These are phyloP conservation scores for Magallana gigas DNA, from an alignment of 1,140 invertebrate species.

Conservation along the genomic window DNA sequence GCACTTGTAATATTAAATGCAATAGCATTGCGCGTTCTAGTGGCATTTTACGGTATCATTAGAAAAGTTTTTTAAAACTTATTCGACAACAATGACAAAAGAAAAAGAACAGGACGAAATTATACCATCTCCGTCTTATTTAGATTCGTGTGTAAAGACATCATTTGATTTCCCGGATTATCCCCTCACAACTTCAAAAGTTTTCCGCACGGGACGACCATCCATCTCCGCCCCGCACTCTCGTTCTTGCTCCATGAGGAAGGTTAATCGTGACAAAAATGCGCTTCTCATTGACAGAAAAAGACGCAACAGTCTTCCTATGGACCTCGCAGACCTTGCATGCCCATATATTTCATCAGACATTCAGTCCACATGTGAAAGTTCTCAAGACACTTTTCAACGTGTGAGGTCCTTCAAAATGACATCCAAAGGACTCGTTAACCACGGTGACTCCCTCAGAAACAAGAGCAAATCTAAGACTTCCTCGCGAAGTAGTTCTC, in stretches of 20 bases:
- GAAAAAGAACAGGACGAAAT: not conserved
- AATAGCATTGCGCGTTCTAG: no score
- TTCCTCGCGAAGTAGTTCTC: slow-evolving; percentile 84
- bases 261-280: slow-evolving; percentile 9
- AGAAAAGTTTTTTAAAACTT: no score
- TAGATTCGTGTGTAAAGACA: not conserved
- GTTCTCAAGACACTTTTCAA: slow-evolving; percentile 43
- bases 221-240: not conserved
- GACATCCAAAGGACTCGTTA: slow-evolving; percentile 93
- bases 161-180: not conserved
- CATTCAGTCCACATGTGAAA: slow-evolving; percentile 1
- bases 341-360: not conserved
- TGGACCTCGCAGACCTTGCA: not conserved
- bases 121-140: not conserved
- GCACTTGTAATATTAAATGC: no score
- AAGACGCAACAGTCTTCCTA: slow-evolving; percentile 12
- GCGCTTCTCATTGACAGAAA: not conserved
- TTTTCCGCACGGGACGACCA: not conserved
- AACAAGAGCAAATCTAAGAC: slow-evolving; percentile 83
- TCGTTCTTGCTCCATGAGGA: slow-evolving; percentile 18
- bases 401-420: slow-evolving; percentile 92
- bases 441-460: slow-evolving; percentile 92
- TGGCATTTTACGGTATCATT: no score
- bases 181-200: not conserved
- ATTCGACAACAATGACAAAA: not conserved